These are phyloP conservation scores for Ormyrus pomaceus DNA, from an alignment of 2,888 invertebrate genomes.

Conservation along the genomic window DNA sequence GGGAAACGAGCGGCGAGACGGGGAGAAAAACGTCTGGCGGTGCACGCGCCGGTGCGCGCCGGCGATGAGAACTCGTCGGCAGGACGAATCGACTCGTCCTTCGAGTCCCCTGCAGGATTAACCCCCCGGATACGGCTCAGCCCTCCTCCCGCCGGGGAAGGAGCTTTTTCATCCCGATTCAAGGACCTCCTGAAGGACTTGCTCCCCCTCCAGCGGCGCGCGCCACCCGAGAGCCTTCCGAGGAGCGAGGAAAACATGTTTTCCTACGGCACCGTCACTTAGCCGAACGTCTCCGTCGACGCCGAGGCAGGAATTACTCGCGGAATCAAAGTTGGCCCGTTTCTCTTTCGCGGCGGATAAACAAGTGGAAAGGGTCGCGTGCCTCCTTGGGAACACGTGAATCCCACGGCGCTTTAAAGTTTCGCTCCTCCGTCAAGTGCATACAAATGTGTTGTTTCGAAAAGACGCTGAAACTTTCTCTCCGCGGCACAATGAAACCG, in stretches of 20 bases:
- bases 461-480: no score
- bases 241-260: conserved; percentile 22
- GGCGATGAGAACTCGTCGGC: background rate
- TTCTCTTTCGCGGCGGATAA: background rate
- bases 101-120: background rate
- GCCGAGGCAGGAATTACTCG: background rate
- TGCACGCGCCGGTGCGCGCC: conserved; percentile 6
- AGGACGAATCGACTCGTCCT: conserved; percentile 54
- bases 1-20: background rate
- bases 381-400: no score
- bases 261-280: conserved; percentile 47
- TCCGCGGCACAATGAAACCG: no score
- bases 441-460: no score
- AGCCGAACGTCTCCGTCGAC: conserved; percentile 4
- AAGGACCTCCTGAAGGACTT: background rate
- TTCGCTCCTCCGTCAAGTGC: no score
- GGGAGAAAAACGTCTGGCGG: conserved; percentile 24
- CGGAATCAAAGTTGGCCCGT: no score
- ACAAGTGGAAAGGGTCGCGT: background rate
- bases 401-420: no score
- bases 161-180: background rate
- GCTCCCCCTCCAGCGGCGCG: background rate
- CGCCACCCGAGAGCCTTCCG: background rate
- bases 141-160: background rate
- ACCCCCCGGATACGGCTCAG: background rate